These are phyloP conservation scores for Acomys russatus DNA, from an alignment of 2,797 vertebrate species.

Conservation along the genomic window DNA sequence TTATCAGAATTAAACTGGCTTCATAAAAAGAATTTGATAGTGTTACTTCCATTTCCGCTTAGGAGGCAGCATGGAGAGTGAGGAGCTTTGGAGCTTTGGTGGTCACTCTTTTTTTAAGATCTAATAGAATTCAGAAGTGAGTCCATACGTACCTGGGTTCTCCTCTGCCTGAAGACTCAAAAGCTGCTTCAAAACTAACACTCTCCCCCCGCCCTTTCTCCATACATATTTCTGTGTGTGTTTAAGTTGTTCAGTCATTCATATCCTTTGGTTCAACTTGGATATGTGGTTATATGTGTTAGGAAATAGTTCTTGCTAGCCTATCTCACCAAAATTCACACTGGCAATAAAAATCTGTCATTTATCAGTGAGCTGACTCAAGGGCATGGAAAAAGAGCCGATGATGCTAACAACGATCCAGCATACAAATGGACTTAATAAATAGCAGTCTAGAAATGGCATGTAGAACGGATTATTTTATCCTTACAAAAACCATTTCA, in stretches of 20 bases:
- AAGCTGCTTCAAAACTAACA: not conserved
- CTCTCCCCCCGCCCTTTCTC: not conserved
- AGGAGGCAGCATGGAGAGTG: not conserved
- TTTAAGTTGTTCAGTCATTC: not conserved
- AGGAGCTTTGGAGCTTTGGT: too few relatives aligned
- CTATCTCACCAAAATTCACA: not conserved
- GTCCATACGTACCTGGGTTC: not conserved
- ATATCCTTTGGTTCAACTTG: not conserved
- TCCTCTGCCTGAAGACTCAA: not conserved
- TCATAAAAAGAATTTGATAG: not conserved
- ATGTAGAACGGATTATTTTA: slow-evolving; percentile 4
- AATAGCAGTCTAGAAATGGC: slow-evolving; percentile 25
- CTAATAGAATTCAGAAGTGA: not conserved
- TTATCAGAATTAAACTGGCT: not conserved
- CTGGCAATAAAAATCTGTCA: not conserved
- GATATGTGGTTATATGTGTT: not conserved
- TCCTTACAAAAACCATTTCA: not conserved
- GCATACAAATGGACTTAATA: not conserved
- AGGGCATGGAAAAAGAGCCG: not conserved
- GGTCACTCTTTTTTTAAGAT: not conserved
- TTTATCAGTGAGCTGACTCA: slow-evolving; percentile 52
- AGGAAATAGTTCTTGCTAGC: not conserved
- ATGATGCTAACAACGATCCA: not conserved
- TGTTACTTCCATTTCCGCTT: not conserved
- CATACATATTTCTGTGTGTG: not conserved